Evolutionary conservation across 2,113 vertebrate species (phyloP).

Genomic region (Phalacrocorax brasilianus): DNA sequence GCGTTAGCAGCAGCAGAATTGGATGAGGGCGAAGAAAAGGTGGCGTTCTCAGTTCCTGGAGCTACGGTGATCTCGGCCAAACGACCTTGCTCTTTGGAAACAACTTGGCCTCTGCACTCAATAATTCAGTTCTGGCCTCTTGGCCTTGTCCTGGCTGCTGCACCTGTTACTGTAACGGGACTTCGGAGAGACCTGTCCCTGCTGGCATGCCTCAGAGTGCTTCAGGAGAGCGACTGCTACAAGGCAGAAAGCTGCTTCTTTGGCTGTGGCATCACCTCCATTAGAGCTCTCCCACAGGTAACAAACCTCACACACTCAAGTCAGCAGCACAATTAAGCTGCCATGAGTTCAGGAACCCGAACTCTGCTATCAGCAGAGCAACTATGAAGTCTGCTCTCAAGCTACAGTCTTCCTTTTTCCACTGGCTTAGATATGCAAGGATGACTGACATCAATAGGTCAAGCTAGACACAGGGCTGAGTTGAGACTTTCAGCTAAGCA

Average conservation of each 20-base stretch:
- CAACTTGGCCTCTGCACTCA: constrained; percentile 49
- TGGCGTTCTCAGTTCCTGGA: not conserved
- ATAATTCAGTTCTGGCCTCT: constrained; percentile 82
- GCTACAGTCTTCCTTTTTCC: too few relatives aligned
- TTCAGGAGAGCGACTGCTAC: constrained; percentile 54
- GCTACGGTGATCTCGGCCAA: not conserved
- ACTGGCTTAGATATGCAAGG: not conserved
- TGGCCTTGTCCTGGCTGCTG: constrained; percentile 83
- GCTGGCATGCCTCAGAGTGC: constrained; percentile 77
- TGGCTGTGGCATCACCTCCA: constrained; percentile 81
- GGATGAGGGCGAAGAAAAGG: constrained; percentile 76
- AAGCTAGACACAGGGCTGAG: not conserved
- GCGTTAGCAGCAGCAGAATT: constrained; percentile 83
- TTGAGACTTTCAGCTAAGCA: not conserved
- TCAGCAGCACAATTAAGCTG: not conserved
- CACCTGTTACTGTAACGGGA: constrained; percentile 40
- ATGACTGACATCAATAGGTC: not conserved
- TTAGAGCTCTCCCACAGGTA: constrained; percentile 91
- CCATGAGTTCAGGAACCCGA: fast-evolving
- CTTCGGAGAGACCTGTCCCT: constrained; percentile 80
- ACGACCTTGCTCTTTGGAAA: not conserved
- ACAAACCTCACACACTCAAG: fast-evolving
- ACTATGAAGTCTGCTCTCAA: not conserved
- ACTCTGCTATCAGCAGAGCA: not conserved
- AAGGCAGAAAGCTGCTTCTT: constrained; percentile 72